Percentiles rank a stretch among this genome's conserved stretches.
Conservation (phyloP, 2,113 vertebrate species). For the Pangasianodon gigas region DNA sequence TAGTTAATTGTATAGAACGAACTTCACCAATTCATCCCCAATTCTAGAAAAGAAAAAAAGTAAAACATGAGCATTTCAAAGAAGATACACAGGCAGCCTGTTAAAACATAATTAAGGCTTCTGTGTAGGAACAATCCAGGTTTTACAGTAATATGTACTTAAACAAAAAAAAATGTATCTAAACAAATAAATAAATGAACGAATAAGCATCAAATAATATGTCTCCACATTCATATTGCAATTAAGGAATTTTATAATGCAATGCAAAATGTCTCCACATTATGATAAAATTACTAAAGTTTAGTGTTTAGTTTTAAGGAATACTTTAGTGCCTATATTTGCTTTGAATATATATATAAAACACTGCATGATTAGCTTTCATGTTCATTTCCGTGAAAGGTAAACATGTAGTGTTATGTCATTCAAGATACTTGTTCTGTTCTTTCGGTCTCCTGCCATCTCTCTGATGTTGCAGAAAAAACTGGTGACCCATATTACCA, state of each 20-base stretch:
- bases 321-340: neutral
- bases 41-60: neutral
- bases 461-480: slow-evolving; percentile 22
- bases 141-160: neutral
- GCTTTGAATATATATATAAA: neutral
- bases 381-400: neutral
- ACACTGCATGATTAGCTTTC: neutral
- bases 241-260: neutral
- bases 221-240: neutral
- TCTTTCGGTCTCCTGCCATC: neutral
- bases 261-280: neutral
- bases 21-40: neutral
- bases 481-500: neutral
- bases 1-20: neutral
- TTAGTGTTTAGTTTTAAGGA: neutral
- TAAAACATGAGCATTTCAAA: neutral
- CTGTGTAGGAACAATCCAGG: too few relatives aligned
- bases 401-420: neutral
- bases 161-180: neutral
- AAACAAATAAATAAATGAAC: neutral
- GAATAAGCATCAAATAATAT: neutral
- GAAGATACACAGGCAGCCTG: neutral
- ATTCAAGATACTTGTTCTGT: neutral
- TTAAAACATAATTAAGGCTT: neutral
- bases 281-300: neutral